Base-by-base conservation (phyloP, 2,797 vertebrate species). In the Lates japonicus region DNA sequence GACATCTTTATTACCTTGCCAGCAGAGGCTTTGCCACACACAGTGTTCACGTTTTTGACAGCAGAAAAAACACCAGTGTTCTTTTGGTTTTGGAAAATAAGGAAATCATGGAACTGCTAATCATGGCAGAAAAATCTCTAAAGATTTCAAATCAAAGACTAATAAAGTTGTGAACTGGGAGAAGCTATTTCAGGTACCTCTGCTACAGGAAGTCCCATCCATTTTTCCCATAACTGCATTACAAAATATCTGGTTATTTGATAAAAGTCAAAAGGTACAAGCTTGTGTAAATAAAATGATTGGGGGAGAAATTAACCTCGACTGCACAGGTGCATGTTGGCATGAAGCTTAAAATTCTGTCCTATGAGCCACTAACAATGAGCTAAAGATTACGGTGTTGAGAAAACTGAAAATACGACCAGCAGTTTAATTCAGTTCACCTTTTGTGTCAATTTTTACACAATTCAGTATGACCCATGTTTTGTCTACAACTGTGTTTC, bases 1-100 rank as follows among this genome's bases (percentile, higher is more conserved):
- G 88, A 94, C 85, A 79, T 93, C 91, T 95, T 93, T 86, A 94
- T 94, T 92, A 89, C 79, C 80, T 46, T 58, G 58, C 84, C 77
- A 76, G 78, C 60, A 49, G 72, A 84, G 61, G 83, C 87, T 81
- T 80, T 67, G 66, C 82, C 3, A 59, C 74, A 62, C 80, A 76
- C 78, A 69, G 39, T 85, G 84, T 89, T 90, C 82, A 76, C 68
- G 62, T 59, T 80, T 86, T 76, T 88, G 89, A 93, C 89, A 87
- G 82, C 33, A 69, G n/a, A 82, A 61, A 29, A 81, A 69, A 84
- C 19, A 63, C 67, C 73, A 76, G 60, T 85, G 67, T 86, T 74
- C 58, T 65, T 74, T n/a, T 76, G 52, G 70, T 51, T 60, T 52
- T 52, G 44, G 41, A 65, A 76, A 81, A 81, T 76, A 10, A 35